phyloP scores from a whole-genome alignment of 2,113 vertebrate genomes.

The Eidolon helvum region DNA sequence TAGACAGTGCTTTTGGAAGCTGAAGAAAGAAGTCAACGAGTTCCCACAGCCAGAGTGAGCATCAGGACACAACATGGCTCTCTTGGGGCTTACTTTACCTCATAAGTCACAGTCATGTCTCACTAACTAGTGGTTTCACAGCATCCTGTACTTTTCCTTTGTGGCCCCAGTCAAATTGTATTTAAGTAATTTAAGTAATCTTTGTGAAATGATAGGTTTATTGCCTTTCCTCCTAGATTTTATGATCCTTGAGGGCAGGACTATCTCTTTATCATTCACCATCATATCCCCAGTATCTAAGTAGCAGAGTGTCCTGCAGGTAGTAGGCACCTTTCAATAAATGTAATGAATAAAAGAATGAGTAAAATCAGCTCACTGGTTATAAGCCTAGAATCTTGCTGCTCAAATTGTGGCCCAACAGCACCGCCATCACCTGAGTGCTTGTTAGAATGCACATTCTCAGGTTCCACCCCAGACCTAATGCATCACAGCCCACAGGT shows the following conservation, averaged over 20 bases:
- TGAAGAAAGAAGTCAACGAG: background rate
- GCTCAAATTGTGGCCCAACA: background rate
- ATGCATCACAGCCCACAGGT: background rate
- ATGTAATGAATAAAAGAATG: background rate
- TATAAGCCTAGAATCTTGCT: background rate
- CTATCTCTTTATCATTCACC: background rate
- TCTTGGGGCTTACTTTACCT: background rate
- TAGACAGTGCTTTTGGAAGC: background rate
- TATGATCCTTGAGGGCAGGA: background rate
- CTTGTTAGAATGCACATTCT: background rate
- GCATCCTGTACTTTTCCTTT: background rate
- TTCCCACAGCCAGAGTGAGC: slow-evolving; percentile 37
- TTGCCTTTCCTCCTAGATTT: background rate
- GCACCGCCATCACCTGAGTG: background rate
- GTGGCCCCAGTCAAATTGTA: background rate
- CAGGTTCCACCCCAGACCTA: background rate
- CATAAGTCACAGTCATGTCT: background rate
- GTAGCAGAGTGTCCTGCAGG: background rate
- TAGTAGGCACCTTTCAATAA: background rate
- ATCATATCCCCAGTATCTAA: background rate
- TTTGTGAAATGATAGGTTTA: background rate
- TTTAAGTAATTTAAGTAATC: background rate
- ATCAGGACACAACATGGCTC: background rate
- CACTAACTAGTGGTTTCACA: background rate
- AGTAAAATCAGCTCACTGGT: background rate